Conservation (phyloP, 2,888 invertebrate genomes). For the Drymonia ruficornis region DNA sequence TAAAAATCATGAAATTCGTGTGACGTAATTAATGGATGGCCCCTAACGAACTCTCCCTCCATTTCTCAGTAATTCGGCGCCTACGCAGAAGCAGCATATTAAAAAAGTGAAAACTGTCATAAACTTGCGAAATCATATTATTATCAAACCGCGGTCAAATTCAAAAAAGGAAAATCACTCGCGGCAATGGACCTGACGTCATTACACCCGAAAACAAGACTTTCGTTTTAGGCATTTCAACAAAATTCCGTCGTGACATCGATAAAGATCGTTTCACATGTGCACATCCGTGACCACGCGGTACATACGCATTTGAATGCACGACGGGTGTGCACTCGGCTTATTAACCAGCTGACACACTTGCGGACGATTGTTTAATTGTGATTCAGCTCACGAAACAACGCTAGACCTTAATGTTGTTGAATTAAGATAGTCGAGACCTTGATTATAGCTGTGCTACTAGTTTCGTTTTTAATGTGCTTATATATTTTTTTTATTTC, state of each 20-base stretch:
- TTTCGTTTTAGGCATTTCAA: conserved; percentile 55
- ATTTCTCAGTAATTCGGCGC: too few species aligned
- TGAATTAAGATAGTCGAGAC: background rate
- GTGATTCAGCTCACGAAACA: conserved; percentile 22
- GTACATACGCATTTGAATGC: conserved; percentile 39
- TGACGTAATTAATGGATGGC: too few species aligned
- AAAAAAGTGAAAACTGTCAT: too few species aligned
- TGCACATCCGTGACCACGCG: conserved; percentile 64
- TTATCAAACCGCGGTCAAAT: background rate
- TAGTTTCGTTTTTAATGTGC: background rate
- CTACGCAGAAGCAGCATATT: too few species aligned
- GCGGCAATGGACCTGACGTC: conserved; percentile 5
- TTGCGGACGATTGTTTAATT: conserved; percentile 29
- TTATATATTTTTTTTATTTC: background rate
- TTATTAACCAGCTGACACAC: conserved; percentile 60
- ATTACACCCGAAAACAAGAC: conserved; percentile 24
- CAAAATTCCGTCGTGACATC: conserved; percentile 71
- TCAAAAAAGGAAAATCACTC: conserved; percentile 1
- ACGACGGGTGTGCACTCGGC: conserved; percentile 37
- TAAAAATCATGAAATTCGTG: too few species aligned
- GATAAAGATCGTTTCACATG: conserved; percentile 72
- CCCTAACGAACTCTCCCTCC: too few species aligned
- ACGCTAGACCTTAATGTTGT: conserved; percentile 8
- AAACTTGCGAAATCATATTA: conserved; percentile 1
- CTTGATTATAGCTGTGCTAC: background rate